phyloP scores from a whole-genome alignment of 2,888 invertebrate genomes.

The Cephus nigrinus region DNA sequence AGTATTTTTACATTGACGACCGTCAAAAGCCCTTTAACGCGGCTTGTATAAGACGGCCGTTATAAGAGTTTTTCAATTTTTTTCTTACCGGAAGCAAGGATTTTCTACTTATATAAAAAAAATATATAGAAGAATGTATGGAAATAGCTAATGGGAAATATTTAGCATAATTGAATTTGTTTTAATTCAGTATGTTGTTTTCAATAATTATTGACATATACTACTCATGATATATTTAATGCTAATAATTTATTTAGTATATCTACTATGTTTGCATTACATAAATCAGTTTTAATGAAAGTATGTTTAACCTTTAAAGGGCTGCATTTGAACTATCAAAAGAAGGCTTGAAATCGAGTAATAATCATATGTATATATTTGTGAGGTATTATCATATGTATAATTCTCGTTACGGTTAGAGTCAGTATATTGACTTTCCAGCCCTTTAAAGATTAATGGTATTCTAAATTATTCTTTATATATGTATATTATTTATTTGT shows the following conservation, averaged over 20 bases:
- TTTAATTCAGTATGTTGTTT: not conserved
- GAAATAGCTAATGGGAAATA: not conserved
- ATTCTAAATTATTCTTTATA: not conserved
- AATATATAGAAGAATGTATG: not conserved
- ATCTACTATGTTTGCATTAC: not conserved
- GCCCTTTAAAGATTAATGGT: not conserved
- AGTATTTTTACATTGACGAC: not conserved
- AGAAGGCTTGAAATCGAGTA: no score
- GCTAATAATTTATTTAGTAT: not conserved
- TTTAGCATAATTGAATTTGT: not conserved
- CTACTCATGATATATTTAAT: not conserved
- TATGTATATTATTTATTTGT: not conserved
- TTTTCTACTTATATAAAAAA: not conserved
- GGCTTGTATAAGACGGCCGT: not conserved
- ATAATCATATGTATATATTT: no score
- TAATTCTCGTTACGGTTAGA: no score
- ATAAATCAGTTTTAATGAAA: not conserved
- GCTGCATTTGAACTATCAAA: no score
- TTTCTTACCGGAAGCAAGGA: not conserved
- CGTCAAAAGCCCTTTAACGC: not conserved
- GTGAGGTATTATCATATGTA: no score
- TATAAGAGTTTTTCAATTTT: not conserved
- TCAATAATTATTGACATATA: not conserved
- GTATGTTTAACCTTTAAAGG: not conserved
- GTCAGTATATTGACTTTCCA: no score